Evolutionary conservation across 2,113 vertebrate species (phyloP).

Genomic region (Cyprinodon variegatus): DNA sequence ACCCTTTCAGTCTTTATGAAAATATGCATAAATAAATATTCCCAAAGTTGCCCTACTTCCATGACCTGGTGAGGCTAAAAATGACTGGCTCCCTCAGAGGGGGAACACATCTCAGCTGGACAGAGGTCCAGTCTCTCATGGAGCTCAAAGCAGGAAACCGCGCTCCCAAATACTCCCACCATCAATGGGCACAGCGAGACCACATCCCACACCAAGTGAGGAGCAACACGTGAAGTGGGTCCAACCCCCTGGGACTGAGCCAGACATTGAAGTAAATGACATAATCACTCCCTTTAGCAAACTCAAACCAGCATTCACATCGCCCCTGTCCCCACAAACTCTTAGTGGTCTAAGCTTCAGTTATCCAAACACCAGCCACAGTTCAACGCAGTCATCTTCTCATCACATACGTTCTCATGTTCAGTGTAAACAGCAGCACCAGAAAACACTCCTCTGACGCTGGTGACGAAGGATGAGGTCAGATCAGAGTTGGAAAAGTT

Average conservation of each 20-base stretch:
- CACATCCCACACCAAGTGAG: constrained; percentile 56
- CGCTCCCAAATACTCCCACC: constrained; percentile 59
- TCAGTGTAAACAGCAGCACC: constrained; percentile 11
- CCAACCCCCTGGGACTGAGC: constrained; percentile 40
- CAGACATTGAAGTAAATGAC: constrained; percentile 71
- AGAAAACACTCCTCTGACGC: neutral
- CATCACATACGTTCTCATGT: constrained; percentile 31
- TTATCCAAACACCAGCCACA: constrained; percentile 59
- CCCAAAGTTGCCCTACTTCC: neutral
- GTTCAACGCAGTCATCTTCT: constrained; percentile 41
- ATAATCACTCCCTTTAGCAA: constrained; percentile 73
- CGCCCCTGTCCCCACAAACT: constrained; percentile 32
- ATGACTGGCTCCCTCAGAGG: constrained; percentile 5
- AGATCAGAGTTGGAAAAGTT: constrained; percentile 10
- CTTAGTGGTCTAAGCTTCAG: constrained; percentile 39
- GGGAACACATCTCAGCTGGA: constrained; percentile 6
- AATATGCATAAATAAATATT: neutral
- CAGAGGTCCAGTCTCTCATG: constrained; percentile 32
- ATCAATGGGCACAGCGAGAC: constrained; percentile 45
- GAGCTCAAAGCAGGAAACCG: constrained; percentile 65
- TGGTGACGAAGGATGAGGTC: neutral
- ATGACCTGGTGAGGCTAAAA: constrained; percentile 23
- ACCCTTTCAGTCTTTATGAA: neutral
- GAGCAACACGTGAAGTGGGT: constrained; percentile 35
- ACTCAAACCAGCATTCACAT: constrained; percentile 54